A percentile compares a stretch with the other conserved stretches of the same genome.
Conservation (phyloP, 2,113 vertebrate genomes). For the Mola mola region DNA sequence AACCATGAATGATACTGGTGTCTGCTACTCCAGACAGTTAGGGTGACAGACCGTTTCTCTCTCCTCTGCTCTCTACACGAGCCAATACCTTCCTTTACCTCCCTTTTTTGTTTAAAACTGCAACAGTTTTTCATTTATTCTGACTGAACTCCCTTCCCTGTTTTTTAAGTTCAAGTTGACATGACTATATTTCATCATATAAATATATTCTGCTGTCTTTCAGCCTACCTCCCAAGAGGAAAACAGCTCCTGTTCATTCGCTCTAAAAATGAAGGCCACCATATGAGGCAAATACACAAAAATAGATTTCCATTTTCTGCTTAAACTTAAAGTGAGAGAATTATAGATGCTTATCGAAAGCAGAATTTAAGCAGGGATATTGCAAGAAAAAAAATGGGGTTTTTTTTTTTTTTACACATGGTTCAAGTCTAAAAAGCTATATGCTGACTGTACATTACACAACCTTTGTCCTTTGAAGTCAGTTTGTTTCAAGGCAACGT, state of each 20-base stretch:
- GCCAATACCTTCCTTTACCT: not conserved
- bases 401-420: not conserved
- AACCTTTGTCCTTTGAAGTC: constrained; percentile 12
- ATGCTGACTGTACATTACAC: constrained; percentile 4
- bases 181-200: not conserved
- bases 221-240: constrained; percentile 23
- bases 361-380: not conserved
- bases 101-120: not conserved
- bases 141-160: not conserved
- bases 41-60: constrained; percentile 51
- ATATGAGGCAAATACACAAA: not conserved
- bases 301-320: not conserved
- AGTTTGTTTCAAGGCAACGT: constrained; percentile 31
- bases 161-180: not conserved
- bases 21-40: constrained; percentile 76
- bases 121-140: not conserved
- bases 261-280: constrained; percentile 23
- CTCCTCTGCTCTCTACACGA: constrained; percentile 12
- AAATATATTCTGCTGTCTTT: constrained; percentile 15
- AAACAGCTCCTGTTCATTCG: constrained; percentile 33
- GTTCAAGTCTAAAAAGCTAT: not conserved
- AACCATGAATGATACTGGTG: constrained; percentile 72
- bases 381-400: not conserved
- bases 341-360: not conserved
- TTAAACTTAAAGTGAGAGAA: too few species aligned